These are phyloP conservation scores for Tachycineta bicolor DNA, from an alignment of 2,113 vertebrate species.

Conservation along the genomic window DNA sequence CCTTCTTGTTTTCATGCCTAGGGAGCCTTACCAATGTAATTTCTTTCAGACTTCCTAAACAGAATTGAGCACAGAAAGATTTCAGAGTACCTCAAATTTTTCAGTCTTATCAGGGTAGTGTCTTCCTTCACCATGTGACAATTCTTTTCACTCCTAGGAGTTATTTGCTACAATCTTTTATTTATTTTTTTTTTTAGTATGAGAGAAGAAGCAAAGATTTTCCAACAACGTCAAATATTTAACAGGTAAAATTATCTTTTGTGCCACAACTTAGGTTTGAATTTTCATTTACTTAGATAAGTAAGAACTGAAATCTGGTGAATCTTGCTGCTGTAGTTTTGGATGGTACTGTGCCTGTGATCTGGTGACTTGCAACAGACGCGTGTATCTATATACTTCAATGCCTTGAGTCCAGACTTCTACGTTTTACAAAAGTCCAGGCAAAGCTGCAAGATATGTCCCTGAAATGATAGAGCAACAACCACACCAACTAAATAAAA, in stretches of 20 bases:
- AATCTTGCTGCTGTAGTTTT: background rate
- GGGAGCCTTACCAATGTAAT: background rate
- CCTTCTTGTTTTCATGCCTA: background rate
- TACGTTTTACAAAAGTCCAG: background rate
- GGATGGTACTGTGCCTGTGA: background rate
- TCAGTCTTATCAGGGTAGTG: fast-evolving
- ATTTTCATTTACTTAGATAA: background rate
- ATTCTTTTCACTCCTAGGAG: background rate
- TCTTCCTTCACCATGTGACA: background rate
- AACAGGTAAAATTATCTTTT: background rate
- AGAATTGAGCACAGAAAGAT: background rate
- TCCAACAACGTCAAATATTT: background rate
- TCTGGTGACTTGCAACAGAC: background rate
- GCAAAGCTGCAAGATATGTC: background rate
- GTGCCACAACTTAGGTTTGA: background rate
- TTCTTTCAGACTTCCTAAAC: background rate
- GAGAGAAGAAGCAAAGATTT: background rate
- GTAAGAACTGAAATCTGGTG: background rate
- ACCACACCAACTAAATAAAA: background rate
- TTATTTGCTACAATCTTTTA: background rate
- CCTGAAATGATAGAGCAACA: background rate
- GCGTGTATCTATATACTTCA: background rate
- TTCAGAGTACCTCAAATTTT: background rate
- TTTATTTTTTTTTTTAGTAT: background rate
- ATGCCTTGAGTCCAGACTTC: background rate